A percentile compares a stretch with the other conserved stretches of the same genome.
Conservation (phyloP, 2,113 vertebrate species). For the Pteropus alecto region DNA sequence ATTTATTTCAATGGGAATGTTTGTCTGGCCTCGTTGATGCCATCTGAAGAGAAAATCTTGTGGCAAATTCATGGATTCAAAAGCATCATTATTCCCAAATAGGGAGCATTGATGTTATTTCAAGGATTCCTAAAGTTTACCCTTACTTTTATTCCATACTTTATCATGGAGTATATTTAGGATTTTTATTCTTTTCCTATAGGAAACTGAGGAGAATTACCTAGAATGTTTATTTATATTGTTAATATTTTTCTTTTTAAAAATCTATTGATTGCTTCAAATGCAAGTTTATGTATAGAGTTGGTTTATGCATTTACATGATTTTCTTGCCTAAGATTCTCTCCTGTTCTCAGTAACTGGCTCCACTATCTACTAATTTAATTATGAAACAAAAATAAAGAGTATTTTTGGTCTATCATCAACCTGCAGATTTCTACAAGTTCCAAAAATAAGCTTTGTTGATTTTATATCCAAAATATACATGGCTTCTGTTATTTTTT, state of each 20-base stretch:
- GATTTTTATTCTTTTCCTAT: background rate
- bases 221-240: background rate
- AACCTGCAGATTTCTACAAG: background rate
- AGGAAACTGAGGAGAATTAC: background rate
- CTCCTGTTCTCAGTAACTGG: background rate
- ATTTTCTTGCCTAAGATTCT: background rate
- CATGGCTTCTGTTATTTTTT: background rate
- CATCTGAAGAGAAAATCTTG: background rate
- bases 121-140: background rate
- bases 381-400: background rate
- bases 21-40: background rate
- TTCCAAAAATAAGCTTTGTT: background rate
- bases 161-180: background rate
- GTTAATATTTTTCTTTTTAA: background rate
- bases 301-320: background rate
- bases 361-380: background rate
- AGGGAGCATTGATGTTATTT: background rate
- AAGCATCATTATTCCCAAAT: background rate
- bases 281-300: background rate
- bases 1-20: background rate
- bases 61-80: background rate
- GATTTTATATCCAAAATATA: background rate
- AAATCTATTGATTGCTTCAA: background rate
- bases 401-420: background rate
- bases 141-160: background rate